Conservation (phyloP, 2,797 vertebrate species). For the Selene dorsalis region DNA sequence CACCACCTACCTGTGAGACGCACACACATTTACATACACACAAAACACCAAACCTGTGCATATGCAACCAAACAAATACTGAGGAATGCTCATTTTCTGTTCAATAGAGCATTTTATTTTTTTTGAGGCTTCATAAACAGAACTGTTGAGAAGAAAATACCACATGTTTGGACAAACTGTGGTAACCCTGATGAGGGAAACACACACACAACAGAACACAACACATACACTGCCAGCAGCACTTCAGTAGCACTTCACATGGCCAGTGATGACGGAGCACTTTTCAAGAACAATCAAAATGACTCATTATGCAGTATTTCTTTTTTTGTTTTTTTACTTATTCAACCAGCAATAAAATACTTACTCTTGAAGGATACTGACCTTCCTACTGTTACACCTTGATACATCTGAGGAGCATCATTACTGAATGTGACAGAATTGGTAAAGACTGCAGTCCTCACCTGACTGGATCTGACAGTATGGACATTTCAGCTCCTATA, state of each 20-base stretch:
- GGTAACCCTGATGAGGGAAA: neutral
- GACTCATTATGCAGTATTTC: constrained; percentile 44
- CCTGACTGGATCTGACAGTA: constrained; percentile 5
- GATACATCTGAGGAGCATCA: neutral
- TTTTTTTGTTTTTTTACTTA: constrained; percentile 35
- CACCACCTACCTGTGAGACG: constrained; percentile 91
- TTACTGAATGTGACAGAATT: constrained; percentile 28
- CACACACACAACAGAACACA: neutral
- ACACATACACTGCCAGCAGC: constrained; percentile 23
- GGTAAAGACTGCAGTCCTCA: constrained; percentile 8
- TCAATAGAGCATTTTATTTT: neutral
- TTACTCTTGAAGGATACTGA: neutral
- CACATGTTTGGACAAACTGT: neutral
- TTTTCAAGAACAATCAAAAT: neutral
- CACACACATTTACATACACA: neutral
- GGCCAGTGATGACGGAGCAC: neutral
- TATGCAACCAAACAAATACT: neutral
- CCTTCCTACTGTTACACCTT: constrained; percentile 31
- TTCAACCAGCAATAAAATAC: constrained; percentile 48
- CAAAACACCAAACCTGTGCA: neutral
- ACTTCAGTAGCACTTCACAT: constrained; percentile 14
- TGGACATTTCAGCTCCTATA: neutral
- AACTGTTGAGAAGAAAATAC: neutral
- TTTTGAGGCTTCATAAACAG: neutral
- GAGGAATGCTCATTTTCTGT: neutral